These are phyloP conservation scores for Coccyzus lansbergi DNA, from an alignment of 2,797 vertebrate genomes.

Conservation along the genomic window DNA sequence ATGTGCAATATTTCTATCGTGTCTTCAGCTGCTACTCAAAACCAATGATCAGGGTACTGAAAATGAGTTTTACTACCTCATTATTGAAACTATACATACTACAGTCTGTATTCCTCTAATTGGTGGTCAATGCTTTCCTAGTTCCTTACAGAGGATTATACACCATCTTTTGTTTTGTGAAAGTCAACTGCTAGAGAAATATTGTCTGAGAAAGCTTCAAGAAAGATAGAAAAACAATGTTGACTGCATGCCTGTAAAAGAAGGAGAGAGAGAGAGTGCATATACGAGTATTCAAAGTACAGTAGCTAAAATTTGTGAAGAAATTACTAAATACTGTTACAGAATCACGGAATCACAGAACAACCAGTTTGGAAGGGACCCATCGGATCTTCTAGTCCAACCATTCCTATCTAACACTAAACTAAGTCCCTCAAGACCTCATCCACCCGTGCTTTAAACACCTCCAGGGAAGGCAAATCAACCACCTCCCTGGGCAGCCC, in stretches of 20 bases:
- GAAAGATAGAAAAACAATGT: constrained; percentile 26
- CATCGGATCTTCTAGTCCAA: too few relatives aligned
- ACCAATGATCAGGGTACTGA: constrained; percentile 34
- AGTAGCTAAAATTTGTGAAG: constrained; percentile 26
- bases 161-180: background rate
- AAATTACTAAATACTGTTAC: background rate
- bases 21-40: constrained; percentile 38
- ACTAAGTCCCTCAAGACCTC: too few relatives aligned
- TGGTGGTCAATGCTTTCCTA: constrained; percentile 42
- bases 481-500: too few relatives aligned
- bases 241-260: background rate
- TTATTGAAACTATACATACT: constrained; percentile 27
- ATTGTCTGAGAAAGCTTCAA: constrained; percentile 23
- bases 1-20: constrained; percentile 48
- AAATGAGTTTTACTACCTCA: constrained; percentile 43
- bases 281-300: background rate
- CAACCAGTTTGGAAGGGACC: too few relatives aligned
- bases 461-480: too few relatives aligned
- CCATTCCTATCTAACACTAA: too few relatives aligned
- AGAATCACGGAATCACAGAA: too few relatives aligned
- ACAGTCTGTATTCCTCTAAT: constrained; percentile 50
- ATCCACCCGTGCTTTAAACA: too few relatives aligned
- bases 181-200: background rate
- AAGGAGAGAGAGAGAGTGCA: too few relatives aligned
- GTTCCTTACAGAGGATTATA: constrained; percentile 20